Percentiles rank a stretch among this genome's conserved stretches.
These are phyloP conservation scores for Momotus momota DNA, from an alignment of 2,797 vertebrate species.

Conservation along the genomic window DNA sequence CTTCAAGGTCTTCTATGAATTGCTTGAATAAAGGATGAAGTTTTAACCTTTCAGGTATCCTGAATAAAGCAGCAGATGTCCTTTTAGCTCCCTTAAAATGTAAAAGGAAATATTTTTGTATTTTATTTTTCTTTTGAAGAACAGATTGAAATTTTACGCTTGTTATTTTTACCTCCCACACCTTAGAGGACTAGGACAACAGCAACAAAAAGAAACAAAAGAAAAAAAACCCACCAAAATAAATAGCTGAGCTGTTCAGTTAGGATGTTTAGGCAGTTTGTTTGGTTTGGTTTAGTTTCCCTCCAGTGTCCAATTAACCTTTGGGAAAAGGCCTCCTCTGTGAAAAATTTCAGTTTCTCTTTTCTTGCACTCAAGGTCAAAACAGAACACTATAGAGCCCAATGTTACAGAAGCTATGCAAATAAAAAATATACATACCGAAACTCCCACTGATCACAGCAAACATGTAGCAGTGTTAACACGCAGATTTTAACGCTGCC, in stretches of 20 bases:
- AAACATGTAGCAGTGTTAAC: neutral
- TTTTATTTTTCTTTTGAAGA: neutral
- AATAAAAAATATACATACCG: neutral
- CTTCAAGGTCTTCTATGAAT: conserved; percentile 43
- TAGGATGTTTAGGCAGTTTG: neutral
- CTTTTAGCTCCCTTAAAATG: neutral
- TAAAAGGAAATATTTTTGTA: neutral
- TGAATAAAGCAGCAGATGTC: conserved; percentile 20
- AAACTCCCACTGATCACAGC: neutral
- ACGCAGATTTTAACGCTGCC: neutral
- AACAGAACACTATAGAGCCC: neutral
- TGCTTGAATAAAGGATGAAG: conserved; percentile 18
- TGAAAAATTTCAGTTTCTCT: conserved; percentile 5
- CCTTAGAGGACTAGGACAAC: neutral
- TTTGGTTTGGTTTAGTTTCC: conserved; percentile 24
- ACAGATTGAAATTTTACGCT: neutral
- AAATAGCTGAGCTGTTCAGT: neutral
- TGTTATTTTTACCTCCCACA: conserved; percentile 20
- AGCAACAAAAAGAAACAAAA: neutral
- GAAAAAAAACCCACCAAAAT: neutral
- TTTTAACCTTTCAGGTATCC: conserved; percentile 31
- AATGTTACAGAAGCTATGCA: neutral
- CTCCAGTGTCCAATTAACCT: conserved; percentile 12
- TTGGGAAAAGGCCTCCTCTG: neutral
- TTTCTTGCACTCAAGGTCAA: conserved; percentile 1